A percentile compares a stretch with the other conserved stretches of the same genome.
Evolutionary conservation across 92 coral and sea anemone genomes (phyloP).

Genomic region (Metridium senile): DNA sequence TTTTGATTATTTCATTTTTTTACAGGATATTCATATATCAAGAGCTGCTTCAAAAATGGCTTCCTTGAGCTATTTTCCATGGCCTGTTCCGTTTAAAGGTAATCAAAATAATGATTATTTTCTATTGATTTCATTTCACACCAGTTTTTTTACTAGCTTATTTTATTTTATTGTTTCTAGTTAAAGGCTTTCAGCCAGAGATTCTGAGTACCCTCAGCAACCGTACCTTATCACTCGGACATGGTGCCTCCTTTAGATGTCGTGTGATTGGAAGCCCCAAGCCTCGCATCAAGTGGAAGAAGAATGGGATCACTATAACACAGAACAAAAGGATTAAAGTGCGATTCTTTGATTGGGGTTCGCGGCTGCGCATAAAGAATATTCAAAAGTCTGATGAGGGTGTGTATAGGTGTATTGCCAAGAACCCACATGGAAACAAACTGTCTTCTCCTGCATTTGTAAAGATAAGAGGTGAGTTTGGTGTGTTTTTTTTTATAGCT

Average conservation of each 20-base stretch:
- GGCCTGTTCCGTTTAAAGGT: slow-evolving; percentile 6
- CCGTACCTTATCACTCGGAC: slow-evolving; percentile 63
- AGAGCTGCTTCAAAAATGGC: not conserved
- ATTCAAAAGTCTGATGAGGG: slow-evolving; percentile 65
- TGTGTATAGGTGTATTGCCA: slow-evolving; percentile 77
- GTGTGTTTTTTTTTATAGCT: not conserved
- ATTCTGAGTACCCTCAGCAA: slow-evolving; percentile 47
- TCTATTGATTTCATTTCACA: too few relatives aligned
- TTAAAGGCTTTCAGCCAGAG: slow-evolving; percentile 23
- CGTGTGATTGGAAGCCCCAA: slow-evolving; percentile 70
- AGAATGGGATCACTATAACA: slow-evolving; percentile 58
- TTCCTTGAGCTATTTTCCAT: slow-evolving; percentile 3
- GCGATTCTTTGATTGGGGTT: slow-evolving; percentile 41
- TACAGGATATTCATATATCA: not conserved
- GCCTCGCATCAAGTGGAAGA: slow-evolving; percentile 87
- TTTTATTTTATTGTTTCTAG: too few relatives aligned
- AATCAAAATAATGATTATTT: too few relatives aligned
- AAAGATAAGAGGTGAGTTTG: slow-evolving; percentile 57
- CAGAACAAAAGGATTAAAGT: slow-evolving; percentile 42
- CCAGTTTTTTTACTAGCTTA: too few relatives aligned
- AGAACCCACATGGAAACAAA: slow-evolving; percentile 49
- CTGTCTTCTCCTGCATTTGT: slow-evolving; percentile 64
- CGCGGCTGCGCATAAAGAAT: slow-evolving; percentile 71
- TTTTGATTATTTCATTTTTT: not conserved
- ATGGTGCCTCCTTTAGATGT: slow-evolving; percentile 67